Evolutionary conservation across 2,113 vertebrate species (phyloP).

Genomic region (Hyperopisus bebe): DNA sequence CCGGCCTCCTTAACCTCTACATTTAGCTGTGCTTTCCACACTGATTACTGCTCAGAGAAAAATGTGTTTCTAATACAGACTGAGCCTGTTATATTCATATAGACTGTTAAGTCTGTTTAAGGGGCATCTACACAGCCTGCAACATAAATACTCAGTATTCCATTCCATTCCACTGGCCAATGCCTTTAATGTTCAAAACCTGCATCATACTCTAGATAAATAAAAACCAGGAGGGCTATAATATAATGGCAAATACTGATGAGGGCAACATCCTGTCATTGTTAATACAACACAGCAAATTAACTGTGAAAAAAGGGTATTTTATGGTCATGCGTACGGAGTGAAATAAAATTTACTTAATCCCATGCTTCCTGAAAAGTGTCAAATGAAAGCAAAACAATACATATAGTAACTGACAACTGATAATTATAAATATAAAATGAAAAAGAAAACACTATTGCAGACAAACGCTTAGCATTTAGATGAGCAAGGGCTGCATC

Average conservation of each 20-base stretch:
- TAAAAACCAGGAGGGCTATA: background rate
- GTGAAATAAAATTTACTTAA: background rate
- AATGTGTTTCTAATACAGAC: slow-evolving; percentile 15
- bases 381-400: background rate
- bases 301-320: background rate
- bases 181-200: background rate
- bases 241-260: background rate
- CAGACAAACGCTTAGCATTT: background rate
- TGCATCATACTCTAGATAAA: background rate
- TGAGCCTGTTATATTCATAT: background rate
- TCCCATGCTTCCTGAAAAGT: background rate
- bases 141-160: background rate
- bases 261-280: background rate
- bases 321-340: background rate
- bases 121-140: background rate
- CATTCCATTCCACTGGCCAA: background rate
- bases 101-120: background rate
- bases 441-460: background rate
- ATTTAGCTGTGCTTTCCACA: slow-evolving; percentile 49
- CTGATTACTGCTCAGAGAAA: slow-evolving; percentile 41
- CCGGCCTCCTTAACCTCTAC: slow-evolving; percentile 55
- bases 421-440: background rate
- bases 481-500: background rate
- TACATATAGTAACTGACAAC: background rate
- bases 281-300: background rate